Conservation (phyloP, 2,113 vertebrate species). For the Pseudorectes ferrugineus region DNA sequence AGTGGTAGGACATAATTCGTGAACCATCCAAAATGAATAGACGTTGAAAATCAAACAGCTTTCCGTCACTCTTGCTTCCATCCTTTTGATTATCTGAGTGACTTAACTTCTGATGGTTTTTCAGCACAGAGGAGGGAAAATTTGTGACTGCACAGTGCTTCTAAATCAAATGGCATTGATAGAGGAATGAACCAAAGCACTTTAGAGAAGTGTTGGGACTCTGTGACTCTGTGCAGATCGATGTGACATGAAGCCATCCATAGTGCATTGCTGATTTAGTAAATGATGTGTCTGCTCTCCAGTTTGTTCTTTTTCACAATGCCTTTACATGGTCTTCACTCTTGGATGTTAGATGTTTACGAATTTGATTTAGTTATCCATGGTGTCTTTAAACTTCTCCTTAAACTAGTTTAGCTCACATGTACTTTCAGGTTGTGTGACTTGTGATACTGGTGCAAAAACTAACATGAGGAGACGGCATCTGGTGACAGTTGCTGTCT, state of each 20-base stretch:
- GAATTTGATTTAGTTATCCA: neutral
- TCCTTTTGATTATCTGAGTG: neutral
- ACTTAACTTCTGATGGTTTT: neutral
- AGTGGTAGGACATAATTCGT: neutral
- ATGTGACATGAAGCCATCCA: neutral
- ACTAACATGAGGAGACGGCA: neutral
- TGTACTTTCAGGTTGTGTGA: neutral
- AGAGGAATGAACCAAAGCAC: neutral
- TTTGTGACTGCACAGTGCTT: neutral
- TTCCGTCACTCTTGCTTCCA: neutral
- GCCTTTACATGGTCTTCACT: neutral
- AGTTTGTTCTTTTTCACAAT: neutral
- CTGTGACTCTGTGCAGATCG: neutral
- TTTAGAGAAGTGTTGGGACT: neutral
- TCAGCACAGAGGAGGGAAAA: neutral
- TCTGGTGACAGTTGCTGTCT: neutral
- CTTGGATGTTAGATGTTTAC: neutral
- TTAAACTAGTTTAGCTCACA: neutral
- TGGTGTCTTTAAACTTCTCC: neutral
- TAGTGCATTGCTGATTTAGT: neutral
- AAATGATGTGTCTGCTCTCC: neutral
- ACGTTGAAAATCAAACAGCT: neutral
- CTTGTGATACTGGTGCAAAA: neutral
- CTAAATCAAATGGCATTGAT: neutral
- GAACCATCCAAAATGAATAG: neutral